Evolutionary conservation across 2,113 vertebrate genomes (phyloP).

Genomic region (Andinoacara biseriatus): DNA sequence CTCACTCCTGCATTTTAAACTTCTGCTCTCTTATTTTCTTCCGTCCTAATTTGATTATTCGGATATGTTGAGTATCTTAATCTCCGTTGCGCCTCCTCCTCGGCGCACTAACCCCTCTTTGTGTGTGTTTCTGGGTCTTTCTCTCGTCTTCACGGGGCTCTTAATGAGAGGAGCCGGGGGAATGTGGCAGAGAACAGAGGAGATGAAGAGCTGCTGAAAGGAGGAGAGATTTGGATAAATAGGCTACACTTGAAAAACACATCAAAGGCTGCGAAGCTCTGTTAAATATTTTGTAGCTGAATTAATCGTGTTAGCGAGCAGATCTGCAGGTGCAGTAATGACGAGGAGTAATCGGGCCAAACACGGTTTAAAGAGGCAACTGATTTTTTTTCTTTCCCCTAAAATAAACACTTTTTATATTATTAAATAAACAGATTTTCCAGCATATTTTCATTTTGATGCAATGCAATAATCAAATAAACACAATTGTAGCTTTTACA

Average conservation of each 20-base stretch:
- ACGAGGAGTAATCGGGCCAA: not conserved
- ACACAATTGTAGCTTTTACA: not conserved
- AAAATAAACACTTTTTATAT: not conserved
- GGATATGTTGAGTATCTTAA: not conserved
- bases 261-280: conserved; percentile 18
- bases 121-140: conserved; percentile 8
- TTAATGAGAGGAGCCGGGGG: conserved; percentile 38
- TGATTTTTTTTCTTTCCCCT: not conserved
- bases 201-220: conserved; percentile 56
- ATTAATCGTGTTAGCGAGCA: not conserved
- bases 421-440: not conserved
- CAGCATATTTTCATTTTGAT: not conserved
- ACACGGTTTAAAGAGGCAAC: not conserved
- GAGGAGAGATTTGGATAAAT: conserved; percentile 32
- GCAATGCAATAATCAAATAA: not conserved
- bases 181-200: conserved; percentile 38
- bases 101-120: conserved; percentile 20
- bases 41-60: conserved; percentile 15
- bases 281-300: not conserved
- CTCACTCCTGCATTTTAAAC: not conserved
- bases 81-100: not conserved
- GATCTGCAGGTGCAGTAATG: conserved; percentile 7
- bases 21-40: not conserved
- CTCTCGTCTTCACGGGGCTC: not conserved
- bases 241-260: conserved; percentile 19